Evolutionary conservation across 2,113 vertebrate genomes (phyloP).

Genomic region (Cyanoliseus patagonus): DNA sequence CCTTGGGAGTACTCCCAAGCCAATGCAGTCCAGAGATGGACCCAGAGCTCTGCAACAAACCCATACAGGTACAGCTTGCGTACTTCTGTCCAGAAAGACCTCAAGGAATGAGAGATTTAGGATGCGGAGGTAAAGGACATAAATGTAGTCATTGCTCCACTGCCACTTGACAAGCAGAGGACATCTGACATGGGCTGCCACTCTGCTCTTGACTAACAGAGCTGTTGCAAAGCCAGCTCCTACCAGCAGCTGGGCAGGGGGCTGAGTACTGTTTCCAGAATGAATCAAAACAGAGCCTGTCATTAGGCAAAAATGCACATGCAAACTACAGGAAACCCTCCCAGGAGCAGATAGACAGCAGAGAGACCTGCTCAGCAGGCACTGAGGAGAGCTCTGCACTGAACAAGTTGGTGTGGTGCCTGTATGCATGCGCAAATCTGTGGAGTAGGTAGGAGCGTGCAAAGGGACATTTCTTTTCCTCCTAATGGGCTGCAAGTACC

Average conservation of each 20-base stretch:
- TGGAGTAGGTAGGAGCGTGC: not conserved
- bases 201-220: rapidly evolving
- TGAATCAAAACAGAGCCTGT: not conserved
- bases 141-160: not conserved
- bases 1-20: not conserved
- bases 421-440: too few relatives aligned
- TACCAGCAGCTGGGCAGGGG: not conserved
- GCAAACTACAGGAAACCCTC: not conserved
- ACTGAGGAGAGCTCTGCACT: not conserved
- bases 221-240: not conserved
- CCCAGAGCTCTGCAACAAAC: not conserved
- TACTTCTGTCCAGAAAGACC: not conserved
- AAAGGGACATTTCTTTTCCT: not conserved
- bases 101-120: not conserved
- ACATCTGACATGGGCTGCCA: not conserved
- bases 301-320: not conserved
- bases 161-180: not conserved
- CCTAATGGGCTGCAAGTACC: not conserved
- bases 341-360: not conserved
- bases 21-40: not conserved
- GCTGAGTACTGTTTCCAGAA: not conserved
- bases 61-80: not conserved
- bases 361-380: not conserved
- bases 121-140: not conserved
- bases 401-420: rapidly evolving